Conservation (phyloP, 2,888 invertebrate species). For the Melanargia galathea region DNA sequence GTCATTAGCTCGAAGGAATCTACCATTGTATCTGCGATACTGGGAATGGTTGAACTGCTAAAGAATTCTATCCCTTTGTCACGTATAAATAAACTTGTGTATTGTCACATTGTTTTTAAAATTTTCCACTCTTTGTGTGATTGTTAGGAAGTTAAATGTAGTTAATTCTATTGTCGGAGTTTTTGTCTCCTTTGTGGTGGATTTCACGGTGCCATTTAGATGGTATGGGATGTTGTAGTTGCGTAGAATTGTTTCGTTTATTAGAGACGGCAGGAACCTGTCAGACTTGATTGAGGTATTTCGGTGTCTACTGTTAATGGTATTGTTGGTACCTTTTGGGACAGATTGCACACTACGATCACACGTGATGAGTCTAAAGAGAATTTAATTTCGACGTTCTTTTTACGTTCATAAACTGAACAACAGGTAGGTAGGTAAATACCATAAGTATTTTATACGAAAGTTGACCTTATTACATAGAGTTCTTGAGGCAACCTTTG, state of each 20-base stretch:
- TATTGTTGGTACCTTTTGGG: slow-evolving; percentile 16
- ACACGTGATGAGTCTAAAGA: no score
- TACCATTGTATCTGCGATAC: slow-evolving; percentile 62
- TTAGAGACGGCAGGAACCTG: slow-evolving; percentile 69
- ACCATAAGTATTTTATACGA: no score
- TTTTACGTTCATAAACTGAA: no score
- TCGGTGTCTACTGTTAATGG: slow-evolving; percentile 28
- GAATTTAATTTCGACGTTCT: no score
- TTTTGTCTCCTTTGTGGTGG: slow-evolving; percentile 54
- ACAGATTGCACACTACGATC: not conserved
- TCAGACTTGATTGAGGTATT: slow-evolving; percentile 64
- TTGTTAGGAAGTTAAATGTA: slow-evolving; percentile 80
- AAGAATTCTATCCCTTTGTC: slow-evolving; percentile 58
- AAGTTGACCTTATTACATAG: no score
- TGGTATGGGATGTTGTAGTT: slow-evolving; percentile 57
- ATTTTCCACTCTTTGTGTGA: slow-evolving; percentile 68
- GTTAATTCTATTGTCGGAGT: slow-evolving; percentile 67
- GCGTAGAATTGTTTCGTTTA: slow-evolving; percentile 75
- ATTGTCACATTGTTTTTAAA: slow-evolving; percentile 70
- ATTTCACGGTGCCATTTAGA: slow-evolving; percentile 70
- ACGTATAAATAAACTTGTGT: slow-evolving; percentile 47
- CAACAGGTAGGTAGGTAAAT: no score
- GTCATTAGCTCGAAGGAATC: slow-evolving; percentile 69
- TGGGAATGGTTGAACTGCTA: slow-evolving; percentile 62
- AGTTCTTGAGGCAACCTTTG: no score